phyloP scores from a whole-genome alignment of 2,797 vertebrate species.

The Microtus agrestis region DNA sequence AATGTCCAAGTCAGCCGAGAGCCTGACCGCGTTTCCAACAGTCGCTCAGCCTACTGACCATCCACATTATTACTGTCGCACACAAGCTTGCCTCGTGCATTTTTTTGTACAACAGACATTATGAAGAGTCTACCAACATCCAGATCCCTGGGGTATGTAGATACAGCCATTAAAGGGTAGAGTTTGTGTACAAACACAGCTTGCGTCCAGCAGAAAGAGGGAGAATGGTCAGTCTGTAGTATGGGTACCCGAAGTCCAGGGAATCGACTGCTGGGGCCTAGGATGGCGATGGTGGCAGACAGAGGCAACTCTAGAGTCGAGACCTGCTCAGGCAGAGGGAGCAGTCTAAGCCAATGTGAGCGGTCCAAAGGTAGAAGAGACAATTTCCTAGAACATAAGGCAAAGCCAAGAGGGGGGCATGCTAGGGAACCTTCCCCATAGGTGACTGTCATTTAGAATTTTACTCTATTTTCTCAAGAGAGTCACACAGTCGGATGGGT shows the following conservation, averaged over 20 bases:
- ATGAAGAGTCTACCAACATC: neutral
- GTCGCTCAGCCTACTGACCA: neutral
- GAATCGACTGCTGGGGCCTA: neutral
- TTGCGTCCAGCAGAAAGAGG: neutral
- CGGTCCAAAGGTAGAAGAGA: neutral
- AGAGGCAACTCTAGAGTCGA: neutral
- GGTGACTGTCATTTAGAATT: neutral
- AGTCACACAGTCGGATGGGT: neutral
- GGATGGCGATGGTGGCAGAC: neutral
- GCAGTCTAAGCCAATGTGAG: neutral
- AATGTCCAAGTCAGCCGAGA: neutral
- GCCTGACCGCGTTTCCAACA: neutral
- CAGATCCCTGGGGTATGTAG: neutral
- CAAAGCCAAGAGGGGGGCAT: neutral
- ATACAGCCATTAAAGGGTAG: neutral
- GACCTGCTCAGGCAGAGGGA: neutral
- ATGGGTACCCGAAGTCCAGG: neutral
- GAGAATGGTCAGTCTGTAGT: neutral
- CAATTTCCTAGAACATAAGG: neutral
- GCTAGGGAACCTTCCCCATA: neutral
- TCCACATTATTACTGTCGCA: neutral
- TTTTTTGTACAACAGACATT: neutral
- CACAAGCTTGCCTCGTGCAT: neutral
- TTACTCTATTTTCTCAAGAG: neutral
- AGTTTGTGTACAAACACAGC: neutral